phyloP scores from a whole-genome alignment of 2,888 invertebrate genomes.

The Lissonota sp. region DNA sequence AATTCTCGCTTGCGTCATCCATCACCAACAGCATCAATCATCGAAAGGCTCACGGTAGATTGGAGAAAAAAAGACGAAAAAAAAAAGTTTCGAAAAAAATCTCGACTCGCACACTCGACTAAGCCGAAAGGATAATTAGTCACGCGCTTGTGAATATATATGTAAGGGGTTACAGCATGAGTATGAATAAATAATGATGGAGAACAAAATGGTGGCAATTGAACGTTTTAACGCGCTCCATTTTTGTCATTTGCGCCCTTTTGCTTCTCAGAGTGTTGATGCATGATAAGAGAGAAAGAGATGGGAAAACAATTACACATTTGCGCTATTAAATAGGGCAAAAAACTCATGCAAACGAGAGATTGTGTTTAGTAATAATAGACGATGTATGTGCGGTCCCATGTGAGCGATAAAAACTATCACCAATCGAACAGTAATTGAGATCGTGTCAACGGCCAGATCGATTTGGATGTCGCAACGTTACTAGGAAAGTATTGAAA shows the following conservation, averaged over 20 bases:
- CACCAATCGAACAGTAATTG: slow-evolving; percentile 42
- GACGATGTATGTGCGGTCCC: neutral
- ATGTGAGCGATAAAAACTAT: neutral
- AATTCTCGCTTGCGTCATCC: slow-evolving; percentile 37
- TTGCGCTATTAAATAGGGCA: neutral
- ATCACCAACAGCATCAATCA: slow-evolving; percentile 41
- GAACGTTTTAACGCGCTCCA: too few species aligned
- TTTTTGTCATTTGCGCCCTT: too few species aligned
- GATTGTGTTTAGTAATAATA: neutral
- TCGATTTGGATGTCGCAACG: slow-evolving; percentile 48
- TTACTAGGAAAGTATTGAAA: slow-evolving; percentile 7
- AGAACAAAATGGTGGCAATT: neutral
- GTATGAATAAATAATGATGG: neutral
- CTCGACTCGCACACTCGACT: neutral
- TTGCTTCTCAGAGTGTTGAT: too few species aligned
- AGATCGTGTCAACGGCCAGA: slow-evolving; percentile 52
- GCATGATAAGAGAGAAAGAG: too few species aligned
- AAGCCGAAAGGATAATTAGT: neutral
- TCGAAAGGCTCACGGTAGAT: neutral
- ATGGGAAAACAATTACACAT: slow-evolving; percentile 2
- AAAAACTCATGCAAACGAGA: neutral
- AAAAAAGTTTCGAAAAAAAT: too few species aligned
- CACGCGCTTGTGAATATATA: neutral
- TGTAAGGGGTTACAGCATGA: neutral
- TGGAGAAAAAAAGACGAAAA: neutral